These are phyloP conservation scores for Corvus hawaiiensis DNA, from an alignment of 2,113 vertebrate genomes.

Conservation along the genomic window DNA sequence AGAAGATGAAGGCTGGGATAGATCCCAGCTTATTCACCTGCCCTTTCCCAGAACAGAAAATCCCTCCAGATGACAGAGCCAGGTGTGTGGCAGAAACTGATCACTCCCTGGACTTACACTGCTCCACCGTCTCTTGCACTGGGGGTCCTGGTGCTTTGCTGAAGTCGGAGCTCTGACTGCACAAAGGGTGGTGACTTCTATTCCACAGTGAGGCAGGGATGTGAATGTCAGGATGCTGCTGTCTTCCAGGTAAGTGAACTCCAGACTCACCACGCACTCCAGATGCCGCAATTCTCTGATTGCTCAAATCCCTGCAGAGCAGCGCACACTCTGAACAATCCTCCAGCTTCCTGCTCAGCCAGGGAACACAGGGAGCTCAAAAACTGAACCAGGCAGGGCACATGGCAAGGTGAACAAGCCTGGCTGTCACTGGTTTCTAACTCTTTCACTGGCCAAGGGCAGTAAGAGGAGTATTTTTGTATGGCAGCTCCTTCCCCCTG, in stretches of 20 bases:
- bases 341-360: neutral
- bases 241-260: neutral
- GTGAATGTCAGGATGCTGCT: neutral
- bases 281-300: rapidly evolving
- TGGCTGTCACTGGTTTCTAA: neutral
- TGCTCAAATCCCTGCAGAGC: neutral
- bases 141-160: neutral
- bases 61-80: neutral
- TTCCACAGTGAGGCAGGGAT: neutral
- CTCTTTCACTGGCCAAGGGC: neutral
- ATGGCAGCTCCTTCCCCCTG: neutral
- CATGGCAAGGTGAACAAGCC: neutral
- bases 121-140: neutral
- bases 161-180: neutral
- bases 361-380: neutral
- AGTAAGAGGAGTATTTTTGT: neutral
- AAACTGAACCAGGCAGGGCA: neutral
- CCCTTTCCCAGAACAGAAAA: neutral
- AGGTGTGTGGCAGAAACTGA: neutral
- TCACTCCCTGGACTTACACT: neutral
- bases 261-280: rapidly evolving
- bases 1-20: neutral
- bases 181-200: neutral
- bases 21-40: neutral
- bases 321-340: rapidly evolving